Conservation (phyloP, 1,140 invertebrate species). For the Polyergus mexicanus region DNA sequence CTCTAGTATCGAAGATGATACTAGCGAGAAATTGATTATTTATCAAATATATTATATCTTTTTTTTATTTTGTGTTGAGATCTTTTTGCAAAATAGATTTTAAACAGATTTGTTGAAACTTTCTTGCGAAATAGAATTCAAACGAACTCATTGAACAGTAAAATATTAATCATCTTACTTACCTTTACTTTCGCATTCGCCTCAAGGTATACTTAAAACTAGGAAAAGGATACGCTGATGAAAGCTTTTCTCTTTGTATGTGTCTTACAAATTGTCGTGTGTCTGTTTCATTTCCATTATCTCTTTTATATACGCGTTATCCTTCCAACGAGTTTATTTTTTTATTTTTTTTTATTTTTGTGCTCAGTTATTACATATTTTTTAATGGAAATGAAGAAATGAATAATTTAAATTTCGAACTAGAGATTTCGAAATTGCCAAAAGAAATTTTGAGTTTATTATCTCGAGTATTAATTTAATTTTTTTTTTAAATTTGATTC, state of each 20-base stretch:
- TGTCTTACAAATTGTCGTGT: conserved; percentile 58
- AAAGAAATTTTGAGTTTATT: background rate
- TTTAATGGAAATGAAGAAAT: background rate
- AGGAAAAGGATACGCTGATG: conserved; percentile 54
- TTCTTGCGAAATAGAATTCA: background rate
- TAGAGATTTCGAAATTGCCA: background rate
- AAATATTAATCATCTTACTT: conserved; percentile 71
- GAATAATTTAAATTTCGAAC: too few species aligned
- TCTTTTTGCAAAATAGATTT: too few species aligned
- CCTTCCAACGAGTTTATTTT: background rate
- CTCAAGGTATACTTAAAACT: conserved; percentile 43
- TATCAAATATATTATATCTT: background rate
- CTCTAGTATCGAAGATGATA: background rate
- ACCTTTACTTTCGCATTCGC: conserved; percentile 56
- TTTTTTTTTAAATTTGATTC: background rate
- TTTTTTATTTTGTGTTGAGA: background rate
- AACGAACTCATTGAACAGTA: conserved; percentile 9
- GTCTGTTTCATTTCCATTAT: conserved; percentile 22
- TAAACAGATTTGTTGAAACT: background rate
- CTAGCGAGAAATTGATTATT: background rate
- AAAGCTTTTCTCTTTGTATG: conserved; percentile 47
- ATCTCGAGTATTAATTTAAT: background rate
- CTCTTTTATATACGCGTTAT: background rate
- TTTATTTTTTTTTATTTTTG: conserved; percentile 14
- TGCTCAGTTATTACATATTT: too few species aligned